Evolutionary conservation across 2,113 vertebrate species (phyloP), one percentile per base, ranked within the genome.

Genomic region (Rhinichthys klamathensis): DNA sequence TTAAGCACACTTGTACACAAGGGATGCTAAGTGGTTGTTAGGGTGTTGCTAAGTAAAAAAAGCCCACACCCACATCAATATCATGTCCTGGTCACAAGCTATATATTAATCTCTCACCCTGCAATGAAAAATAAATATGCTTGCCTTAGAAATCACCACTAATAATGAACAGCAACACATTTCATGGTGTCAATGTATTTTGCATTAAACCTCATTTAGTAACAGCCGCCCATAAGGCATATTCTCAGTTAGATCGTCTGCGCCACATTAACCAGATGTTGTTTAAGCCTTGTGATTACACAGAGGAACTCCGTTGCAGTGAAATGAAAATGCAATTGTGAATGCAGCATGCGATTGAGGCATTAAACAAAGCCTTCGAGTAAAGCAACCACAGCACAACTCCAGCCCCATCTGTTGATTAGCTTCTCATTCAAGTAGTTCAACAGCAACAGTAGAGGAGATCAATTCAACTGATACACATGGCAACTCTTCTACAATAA

Each of bases 401-500:
- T 76, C 12, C 44, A 72, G 51, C 32, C 63, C 30, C 65, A n/a
- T 27, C 27, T 30, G 51, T 44, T 84, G 72, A 84, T 78, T 85
- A 80, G 23, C 56, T 12, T 86, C 72, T 32, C 65, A 77, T 72
- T 78, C 73, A 77, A 58, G 58, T 58, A 46, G 65, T 67, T 80
- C 54, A 83, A 79, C 23, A 46, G 38, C 54, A 61, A 77, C 41
- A 83, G 83, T 69, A 58, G 56, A 82, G 49, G 35, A 51, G 74
- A 73, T 76, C 44, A 54, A 56, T n/a, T 87, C 13, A 79, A 83
- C 38, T 25, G 4, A 76, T 58, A 46, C 46, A 81, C 84, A 86
- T 72, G 67, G n/a, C 7, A 65, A 80, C 61, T 44, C 56, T 67
- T 32, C 67, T 60, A 60, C 58, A 80, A 65, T 80, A 84, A 84